Percentiles rank a stretch among this genome's conserved stretches.
These are phyloP conservation scores for Neogobius melanostomus DNA, from an alignment of 2,113 vertebrate genomes.

Conservation along the genomic window DNA sequence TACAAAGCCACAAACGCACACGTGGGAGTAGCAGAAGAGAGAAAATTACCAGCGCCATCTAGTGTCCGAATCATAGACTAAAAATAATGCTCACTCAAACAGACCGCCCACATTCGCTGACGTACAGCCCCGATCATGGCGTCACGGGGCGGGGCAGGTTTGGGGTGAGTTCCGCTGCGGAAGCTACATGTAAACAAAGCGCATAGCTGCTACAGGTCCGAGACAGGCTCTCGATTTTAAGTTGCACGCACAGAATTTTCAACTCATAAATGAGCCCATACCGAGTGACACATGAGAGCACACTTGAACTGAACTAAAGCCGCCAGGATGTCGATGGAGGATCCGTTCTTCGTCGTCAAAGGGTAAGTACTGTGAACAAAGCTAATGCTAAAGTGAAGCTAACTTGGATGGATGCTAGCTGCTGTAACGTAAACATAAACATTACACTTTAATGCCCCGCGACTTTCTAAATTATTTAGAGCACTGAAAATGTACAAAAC, in stretches of 20 bases:
- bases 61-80: background rate
- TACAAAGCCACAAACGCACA: no score
- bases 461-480: no score
- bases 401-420: background rate
- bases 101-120: constrained; percentile 3
- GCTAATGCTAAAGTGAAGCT: constrained; percentile 10
- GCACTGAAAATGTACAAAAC: no score
- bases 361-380: constrained; percentile 79
- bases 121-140: background rate
- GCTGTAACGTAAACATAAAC: no score
- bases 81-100: background rate
- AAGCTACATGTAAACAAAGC: constrained; percentile 62
- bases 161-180: constrained; percentile 31
- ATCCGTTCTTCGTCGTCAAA: constrained; percentile 98
- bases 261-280: background rate
- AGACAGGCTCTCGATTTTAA: background rate
- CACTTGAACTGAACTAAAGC: constrained; percentile 31
- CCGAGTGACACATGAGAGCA: constrained; percentile 27
- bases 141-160: background rate
- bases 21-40: no score
- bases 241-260: no score
- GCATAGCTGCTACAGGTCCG: background rate
- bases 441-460: no score
- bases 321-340: constrained; percentile 92
- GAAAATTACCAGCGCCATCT: background rate